Percentiles rank a stretch among this genome's conserved stretches.
These are phyloP conservation scores for Temnopleurus reevesii DNA, from an alignment of 53 echinoderm and acorn worm genomes.

Conservation along the genomic window DNA sequence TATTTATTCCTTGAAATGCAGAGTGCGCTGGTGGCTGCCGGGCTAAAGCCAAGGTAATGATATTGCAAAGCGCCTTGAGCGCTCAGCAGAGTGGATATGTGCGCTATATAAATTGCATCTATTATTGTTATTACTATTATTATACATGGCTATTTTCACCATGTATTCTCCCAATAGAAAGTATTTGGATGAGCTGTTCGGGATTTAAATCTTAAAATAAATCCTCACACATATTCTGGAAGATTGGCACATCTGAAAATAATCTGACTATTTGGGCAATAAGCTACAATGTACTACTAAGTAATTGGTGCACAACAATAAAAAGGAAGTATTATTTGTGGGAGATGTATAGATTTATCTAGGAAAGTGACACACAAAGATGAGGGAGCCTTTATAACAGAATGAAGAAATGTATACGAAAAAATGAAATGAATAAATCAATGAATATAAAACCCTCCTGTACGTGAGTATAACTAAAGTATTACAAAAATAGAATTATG, in stretches of 20 bases:
- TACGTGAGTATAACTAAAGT: not conserved
- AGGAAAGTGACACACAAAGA: not conserved
- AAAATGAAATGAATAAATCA: not conserved
- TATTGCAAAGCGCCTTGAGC: no score
- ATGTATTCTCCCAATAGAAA: no score
- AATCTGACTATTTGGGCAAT: not conserved
- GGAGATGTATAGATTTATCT: not conserved
- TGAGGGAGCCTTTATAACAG: not conserved
- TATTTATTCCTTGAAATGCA: no score
- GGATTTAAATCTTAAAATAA: no score
- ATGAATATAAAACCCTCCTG: conserved; percentile 9
- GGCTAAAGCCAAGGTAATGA: no score
- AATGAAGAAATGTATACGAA: not conserved
- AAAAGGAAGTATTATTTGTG: not conserved
- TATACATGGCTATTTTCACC: not conserved
- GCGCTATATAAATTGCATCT: no score
- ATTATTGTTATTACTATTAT: no score
- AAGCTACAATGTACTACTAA: not conserved
- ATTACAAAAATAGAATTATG: conserved; percentile 31
- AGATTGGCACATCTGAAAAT: no score
- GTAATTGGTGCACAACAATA: not conserved
- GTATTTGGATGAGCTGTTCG: no score
- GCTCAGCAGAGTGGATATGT: no score
- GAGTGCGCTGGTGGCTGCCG: no score
- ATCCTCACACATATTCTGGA: no score